Percentiles rank a stretch among this genome's conserved stretches.
Evolutionary conservation across 2,113 vertebrate species (phyloP).

Genomic region (Beaufortia kweichowensis): DNA sequence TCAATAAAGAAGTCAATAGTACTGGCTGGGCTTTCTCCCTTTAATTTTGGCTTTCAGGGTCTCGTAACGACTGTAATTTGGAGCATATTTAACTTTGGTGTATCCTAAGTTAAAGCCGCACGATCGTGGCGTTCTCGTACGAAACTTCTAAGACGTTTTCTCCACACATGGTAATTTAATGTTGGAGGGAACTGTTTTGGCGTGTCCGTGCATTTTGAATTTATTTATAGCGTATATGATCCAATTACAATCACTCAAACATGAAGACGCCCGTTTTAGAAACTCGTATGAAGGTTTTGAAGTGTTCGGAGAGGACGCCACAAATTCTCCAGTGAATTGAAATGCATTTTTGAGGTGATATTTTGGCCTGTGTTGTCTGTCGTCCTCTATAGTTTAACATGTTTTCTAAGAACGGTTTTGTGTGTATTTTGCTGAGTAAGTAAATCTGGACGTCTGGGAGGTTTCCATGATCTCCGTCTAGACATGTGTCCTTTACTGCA

Average conservation of each 20-base stretch:
- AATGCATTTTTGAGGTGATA: constrained; percentile 5
- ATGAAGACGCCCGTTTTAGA: constrained; percentile 18
- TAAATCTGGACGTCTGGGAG: constrained; percentile 4
- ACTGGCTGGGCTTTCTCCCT: constrained; percentile 30
- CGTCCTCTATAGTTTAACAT: not conserved
- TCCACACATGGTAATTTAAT: constrained; percentile 38
- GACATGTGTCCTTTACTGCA: not conserved
- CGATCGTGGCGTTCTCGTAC: constrained; percentile 27
- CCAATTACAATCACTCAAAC: constrained; percentile 11
- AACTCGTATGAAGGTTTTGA: not conserved
- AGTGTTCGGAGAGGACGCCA: not conserved
- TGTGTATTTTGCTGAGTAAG: constrained; percentile 17
- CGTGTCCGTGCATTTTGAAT: constrained; percentile 24
- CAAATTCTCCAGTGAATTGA: not conserved
- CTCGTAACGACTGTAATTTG: constrained; percentile 31
- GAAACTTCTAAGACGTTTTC: constrained; percentile 21
- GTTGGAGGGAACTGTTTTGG: constrained; percentile 31
- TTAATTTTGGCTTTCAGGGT: constrained; percentile 46
- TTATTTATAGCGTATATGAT: constrained; percentile 30
- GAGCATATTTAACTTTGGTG: constrained; percentile 43
- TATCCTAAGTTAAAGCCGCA: constrained; percentile 32
- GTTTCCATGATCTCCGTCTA: constrained; percentile 1
- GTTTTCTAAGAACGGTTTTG: not conserved
- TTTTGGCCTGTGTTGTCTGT: not conserved
- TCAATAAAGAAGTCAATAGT: constrained; percentile 53